Evolutionary conservation across 2,113 vertebrate species (phyloP).

Genomic region (Ciconia boyciana): DNA sequence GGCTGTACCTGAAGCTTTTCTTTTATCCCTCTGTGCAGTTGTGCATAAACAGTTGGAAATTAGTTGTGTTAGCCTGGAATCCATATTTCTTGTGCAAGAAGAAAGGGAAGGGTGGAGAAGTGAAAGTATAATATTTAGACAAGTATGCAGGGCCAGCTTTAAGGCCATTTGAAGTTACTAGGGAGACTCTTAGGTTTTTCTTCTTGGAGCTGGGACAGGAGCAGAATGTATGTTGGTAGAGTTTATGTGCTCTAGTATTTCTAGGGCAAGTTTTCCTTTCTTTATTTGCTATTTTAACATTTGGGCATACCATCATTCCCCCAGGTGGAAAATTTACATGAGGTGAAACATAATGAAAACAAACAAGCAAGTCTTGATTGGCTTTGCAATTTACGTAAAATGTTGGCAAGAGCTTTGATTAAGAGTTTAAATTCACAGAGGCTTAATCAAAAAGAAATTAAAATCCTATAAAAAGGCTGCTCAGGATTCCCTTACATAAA

Average conservation of each 20-base stretch:
- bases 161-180: background rate
- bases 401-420: constrained; percentile 53
- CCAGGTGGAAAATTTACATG: constrained; percentile 24
- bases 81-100: background rate
- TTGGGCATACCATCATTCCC: constrained; percentile 14
- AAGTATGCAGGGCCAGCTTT: background rate
- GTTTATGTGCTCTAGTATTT: background rate
- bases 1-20: background rate
- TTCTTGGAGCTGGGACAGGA: background rate
- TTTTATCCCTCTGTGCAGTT: background rate
- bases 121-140: background rate
- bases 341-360: constrained; percentile 38
- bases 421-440: constrained; percentile 33
- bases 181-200: background rate
- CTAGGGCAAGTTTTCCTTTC: constrained; percentile 3
- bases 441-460: constrained; percentile 63
- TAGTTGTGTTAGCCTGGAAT: background rate
- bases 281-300: constrained; percentile 52
- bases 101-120: background rate
- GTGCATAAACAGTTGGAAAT: background rate
- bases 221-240: background rate
- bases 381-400: constrained; percentile 43
- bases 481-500: constrained; percentile 35
- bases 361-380: constrained; percentile 48
- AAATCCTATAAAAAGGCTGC: constrained; percentile 13